Evolutionary conservation across 2,888 invertebrate species (phyloP).

Genomic region (Sarcophaga caerulescens): DNA sequence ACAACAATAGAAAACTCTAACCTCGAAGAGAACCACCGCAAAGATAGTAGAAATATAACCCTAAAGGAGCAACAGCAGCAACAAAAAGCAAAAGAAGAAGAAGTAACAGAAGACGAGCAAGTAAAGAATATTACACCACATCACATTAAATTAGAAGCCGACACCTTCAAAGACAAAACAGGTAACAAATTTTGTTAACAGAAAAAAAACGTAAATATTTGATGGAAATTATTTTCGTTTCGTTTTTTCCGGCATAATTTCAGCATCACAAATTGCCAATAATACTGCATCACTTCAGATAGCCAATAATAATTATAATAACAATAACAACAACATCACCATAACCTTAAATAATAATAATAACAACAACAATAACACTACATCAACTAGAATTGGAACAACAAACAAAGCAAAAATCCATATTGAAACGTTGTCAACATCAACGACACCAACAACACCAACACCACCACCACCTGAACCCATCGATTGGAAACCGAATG

Average conservation of each 20-base stretch:
- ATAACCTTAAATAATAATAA: background rate
- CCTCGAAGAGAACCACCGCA: slow-evolving; percentile 77
- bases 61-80: slow-evolving; percentile 81
- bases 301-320: slow-evolving; percentile 7
- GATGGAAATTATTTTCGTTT: background rate
- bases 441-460: slow-evolving; percentile 56
- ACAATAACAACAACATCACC: slow-evolving; percentile 53
- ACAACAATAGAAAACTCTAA: slow-evolving; percentile 70
- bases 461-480: slow-evolving; percentile 80
- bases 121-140: slow-evolving; percentile 19
- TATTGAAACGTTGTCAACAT: background rate
- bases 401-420: background rate
- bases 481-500: slow-evolving; percentile 90
- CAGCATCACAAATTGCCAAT: slow-evolving; percentile 67
- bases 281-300: slow-evolving; percentile 43
- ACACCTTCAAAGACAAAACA: slow-evolving; percentile 32
- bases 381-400: background rate
- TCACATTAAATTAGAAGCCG: slow-evolving; percentile 35
- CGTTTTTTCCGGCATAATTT: slow-evolving; percentile 8
- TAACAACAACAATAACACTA: slow-evolving; percentile 29
- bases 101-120: slow-evolving; percentile 1
- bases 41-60: slow-evolving; percentile 80
- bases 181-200: slow-evolving; percentile 20
- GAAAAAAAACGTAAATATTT: background rate
- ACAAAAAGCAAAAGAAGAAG: slow-evolving; percentile 48